Percentiles rank a stretch among this genome's conserved stretches.
Evolutionary conservation across 2,797 vertebrate genomes (phyloP).

Genomic region (Pseudochirops corinnae): DNA sequence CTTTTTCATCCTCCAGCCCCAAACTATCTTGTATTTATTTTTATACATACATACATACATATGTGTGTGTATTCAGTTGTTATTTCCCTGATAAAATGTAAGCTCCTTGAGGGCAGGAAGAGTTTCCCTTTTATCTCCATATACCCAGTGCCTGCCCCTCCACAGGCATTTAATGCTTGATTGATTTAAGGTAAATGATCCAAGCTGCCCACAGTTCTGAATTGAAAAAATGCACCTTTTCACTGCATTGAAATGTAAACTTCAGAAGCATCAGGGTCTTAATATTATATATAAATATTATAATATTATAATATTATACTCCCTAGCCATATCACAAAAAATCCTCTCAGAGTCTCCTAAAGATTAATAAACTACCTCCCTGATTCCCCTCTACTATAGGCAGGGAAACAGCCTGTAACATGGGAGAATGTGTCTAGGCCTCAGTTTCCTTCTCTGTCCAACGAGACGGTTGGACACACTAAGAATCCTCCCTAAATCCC

Average conservation of each 20-base stretch:
- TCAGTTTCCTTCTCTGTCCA: background rate
- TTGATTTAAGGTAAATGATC: background rate
- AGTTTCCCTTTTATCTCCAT: background rate
- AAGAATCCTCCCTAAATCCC: background rate
- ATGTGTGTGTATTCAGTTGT: background rate
- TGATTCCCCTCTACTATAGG: background rate
- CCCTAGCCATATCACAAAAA: background rate
- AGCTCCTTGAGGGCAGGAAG: background rate
- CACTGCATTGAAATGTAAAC: background rate
- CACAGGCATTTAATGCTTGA: background rate
- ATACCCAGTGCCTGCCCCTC: background rate
- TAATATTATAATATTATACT: background rate
- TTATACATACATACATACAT: background rate
- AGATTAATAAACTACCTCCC: background rate
- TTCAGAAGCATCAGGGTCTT: background rate
- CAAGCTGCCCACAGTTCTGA: background rate
- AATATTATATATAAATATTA: background rate
- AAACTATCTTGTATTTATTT: background rate
- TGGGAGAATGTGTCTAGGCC: background rate
- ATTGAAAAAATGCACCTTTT: background rate
- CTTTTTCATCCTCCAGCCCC: background rate
- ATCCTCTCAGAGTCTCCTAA: background rate
- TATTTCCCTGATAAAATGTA: background rate
- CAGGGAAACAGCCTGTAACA: background rate
- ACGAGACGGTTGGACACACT: background rate